Percentiles rank a stretch among this genome's conserved stretches.
Conservation (phyloP, 2,888 invertebrate species). For the Chrysomela aeneicollis region DNA sequence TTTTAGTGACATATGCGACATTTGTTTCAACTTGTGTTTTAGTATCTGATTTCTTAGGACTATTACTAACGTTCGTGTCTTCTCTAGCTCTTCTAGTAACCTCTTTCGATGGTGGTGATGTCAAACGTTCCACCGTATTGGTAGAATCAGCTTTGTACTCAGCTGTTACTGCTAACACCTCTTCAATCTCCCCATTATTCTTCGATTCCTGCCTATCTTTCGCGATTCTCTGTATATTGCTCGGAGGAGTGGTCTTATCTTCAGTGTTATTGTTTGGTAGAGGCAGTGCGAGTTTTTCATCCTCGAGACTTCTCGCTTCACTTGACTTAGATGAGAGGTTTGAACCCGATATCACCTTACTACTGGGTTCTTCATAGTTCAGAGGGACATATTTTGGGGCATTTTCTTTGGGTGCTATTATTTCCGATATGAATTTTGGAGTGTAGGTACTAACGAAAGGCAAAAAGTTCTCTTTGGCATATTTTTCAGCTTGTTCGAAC, state of each 20-base stretch:
- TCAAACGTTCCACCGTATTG: conserved; percentile 10
- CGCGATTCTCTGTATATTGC: conserved; percentile 57
- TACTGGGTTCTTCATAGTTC: conserved; percentile 50
- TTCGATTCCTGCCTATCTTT: conserved; percentile 10
- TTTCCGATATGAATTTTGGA: conserved; percentile 68
- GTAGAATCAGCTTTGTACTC: conserved; percentile 24
- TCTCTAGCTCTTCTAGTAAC: conserved; percentile 42
- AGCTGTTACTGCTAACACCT: conserved; percentile 12
- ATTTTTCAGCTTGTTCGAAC: conserved; percentile 82
- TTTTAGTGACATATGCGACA: conserved; percentile 26
- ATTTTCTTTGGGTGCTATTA: conserved; percentile 52
- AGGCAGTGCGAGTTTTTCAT: conserved; percentile 36
- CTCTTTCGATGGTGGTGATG: conserved; percentile 19
- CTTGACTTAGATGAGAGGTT: not conserved
- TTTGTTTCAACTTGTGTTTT: conserved; percentile 37
- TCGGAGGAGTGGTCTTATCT: conserved; percentile 50
- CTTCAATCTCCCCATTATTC: conserved; percentile 14
- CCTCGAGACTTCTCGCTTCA: conserved; percentile 35
- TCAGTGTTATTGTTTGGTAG: conserved; percentile 28
- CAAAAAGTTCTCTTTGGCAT: conserved; percentile 78
- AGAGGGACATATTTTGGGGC: conserved; percentile 57
- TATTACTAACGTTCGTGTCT: conserved; percentile 41
- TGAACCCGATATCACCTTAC: conserved; percentile 18
- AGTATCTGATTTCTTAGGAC: conserved; percentile 34
- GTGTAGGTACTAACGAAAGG: conserved; percentile 82